These are phyloP conservation scores for Fregata magnificens DNA, from an alignment of 2,113 vertebrate species.

Conservation along the genomic window DNA sequence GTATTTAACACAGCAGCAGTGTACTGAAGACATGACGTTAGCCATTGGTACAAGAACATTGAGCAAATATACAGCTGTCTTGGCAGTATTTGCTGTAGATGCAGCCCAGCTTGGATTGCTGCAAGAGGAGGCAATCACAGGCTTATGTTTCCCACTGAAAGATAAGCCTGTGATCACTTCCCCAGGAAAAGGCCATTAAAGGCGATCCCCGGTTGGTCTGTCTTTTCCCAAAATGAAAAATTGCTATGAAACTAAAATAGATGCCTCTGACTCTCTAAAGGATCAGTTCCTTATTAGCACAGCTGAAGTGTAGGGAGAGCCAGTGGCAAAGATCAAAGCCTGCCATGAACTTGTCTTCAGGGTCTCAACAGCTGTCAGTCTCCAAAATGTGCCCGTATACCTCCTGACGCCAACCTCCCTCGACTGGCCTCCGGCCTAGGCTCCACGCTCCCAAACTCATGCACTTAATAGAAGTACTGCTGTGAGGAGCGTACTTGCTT, in stretches of 20 bases:
- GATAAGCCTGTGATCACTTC: background rate
- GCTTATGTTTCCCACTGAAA: background rate
- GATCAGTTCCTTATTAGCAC: background rate
- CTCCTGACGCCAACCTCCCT: fast-evolving
- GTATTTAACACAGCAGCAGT: background rate
- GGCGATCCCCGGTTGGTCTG: background rate
- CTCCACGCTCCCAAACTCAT: background rate
- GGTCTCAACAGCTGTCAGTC: background rate
- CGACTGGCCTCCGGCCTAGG: background rate
- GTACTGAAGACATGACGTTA: background rate
- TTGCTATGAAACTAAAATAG: background rate
- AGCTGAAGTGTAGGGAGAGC: background rate
- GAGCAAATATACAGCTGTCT: background rate
- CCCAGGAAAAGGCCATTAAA: background rate
- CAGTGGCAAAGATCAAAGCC: background rate
- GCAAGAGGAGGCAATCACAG: background rate
- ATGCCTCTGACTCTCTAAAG: background rate
- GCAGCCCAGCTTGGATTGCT: background rate
- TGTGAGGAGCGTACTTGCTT: background rate
- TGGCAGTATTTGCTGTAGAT: background rate
- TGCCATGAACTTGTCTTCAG: background rate
- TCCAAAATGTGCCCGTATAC: no score
- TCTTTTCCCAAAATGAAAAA: background rate
- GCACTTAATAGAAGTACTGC: fast-evolving
- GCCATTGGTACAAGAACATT: background rate